These are phyloP conservation scores for Ectemnius continuus DNA, from an alignment of 2,888 invertebrate species.

Conservation along the genomic window DNA sequence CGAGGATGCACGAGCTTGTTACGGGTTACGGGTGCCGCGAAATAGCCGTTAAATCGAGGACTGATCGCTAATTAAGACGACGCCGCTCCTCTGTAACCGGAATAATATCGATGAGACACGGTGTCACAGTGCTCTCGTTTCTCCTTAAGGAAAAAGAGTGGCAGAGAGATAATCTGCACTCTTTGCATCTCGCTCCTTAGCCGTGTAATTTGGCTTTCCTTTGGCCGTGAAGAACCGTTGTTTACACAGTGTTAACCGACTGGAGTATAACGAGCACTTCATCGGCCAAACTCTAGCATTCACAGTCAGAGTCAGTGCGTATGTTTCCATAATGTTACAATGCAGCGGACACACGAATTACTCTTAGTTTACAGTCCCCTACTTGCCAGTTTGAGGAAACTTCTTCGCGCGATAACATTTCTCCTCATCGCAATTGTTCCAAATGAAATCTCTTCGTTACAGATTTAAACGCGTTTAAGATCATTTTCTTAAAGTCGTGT, in stretches of 20 bases:
- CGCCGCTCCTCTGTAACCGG: neutral
- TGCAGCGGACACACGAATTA: too few relatives aligned
- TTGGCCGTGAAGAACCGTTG: neutral
- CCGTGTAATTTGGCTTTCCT: neutral
- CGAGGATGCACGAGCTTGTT: conserved; percentile 5
- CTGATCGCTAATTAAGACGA: conserved; percentile 24
- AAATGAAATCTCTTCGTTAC: too few relatives aligned
- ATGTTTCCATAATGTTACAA: neutral
- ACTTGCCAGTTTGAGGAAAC: too few relatives aligned
- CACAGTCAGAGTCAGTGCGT: too few relatives aligned
- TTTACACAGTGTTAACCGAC: neutral
- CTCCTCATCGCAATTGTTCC: too few relatives aligned
- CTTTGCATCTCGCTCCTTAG: neutral
- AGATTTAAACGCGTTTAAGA: neutral
- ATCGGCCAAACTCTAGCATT: too few relatives aligned
- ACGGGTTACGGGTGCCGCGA: conserved; percentile 19
- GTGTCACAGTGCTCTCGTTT: neutral
- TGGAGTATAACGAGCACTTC: too few relatives aligned
- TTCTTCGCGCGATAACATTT: too few relatives aligned
- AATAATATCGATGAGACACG: conserved; percentile 8
- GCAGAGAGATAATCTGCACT: neutral
- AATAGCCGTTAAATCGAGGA: conserved; percentile 25
- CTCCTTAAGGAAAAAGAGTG: too few relatives aligned
- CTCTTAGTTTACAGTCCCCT: too few relatives aligned
- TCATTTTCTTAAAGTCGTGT: too few relatives aligned